Percentiles rank a stretch among this genome's conserved stretches.
These are phyloP conservation scores for Napeogenes inachia DNA, from an alignment of 2,888 invertebrate species.

Conservation along the genomic window DNA sequence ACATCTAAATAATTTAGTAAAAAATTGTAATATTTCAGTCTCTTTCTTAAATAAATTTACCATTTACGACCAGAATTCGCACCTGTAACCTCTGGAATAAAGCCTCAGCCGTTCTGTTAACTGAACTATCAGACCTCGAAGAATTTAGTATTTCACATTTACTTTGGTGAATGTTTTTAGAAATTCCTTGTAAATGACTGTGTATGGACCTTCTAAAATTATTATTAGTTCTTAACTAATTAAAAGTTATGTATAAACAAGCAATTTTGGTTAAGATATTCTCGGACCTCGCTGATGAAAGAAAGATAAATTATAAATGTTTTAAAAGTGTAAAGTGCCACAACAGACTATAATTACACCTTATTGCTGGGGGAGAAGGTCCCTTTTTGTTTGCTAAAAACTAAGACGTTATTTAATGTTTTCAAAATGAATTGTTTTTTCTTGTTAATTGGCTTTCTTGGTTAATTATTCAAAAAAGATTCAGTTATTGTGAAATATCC, in stretches of 20 bases:
- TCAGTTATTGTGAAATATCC: constrained; percentile 17
- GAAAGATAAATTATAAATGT: constrained; percentile 1
- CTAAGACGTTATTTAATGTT: constrained; percentile 31
- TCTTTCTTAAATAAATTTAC: no score
- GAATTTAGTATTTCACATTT: no score
- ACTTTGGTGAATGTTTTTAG: background rate
- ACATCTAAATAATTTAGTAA: no score
- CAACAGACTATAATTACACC: constrained; percentile 4
- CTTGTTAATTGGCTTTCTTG: constrained; percentile 41
- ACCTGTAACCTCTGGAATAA: no score
- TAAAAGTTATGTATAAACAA: background rate
- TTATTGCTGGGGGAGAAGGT: constrained; percentile 3
- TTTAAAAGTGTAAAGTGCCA: background rate
- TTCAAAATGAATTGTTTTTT: constrained; percentile 38
- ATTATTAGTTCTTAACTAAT: background rate
- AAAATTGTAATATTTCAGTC: no score
- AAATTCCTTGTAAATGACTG: background rate
- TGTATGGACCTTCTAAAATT: background rate
- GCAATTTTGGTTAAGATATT: background rate
- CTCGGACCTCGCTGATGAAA: constrained; percentile 1
- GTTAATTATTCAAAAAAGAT: constrained; percentile 35
- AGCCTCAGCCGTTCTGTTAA: no score
- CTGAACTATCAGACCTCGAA: no score
- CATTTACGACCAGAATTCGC: no score
- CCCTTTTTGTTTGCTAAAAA: constrained; percentile 6